Conservation (phyloP, 2,113 vertebrate genomes). For the Sterrhoptilus dennistouni region DNA sequence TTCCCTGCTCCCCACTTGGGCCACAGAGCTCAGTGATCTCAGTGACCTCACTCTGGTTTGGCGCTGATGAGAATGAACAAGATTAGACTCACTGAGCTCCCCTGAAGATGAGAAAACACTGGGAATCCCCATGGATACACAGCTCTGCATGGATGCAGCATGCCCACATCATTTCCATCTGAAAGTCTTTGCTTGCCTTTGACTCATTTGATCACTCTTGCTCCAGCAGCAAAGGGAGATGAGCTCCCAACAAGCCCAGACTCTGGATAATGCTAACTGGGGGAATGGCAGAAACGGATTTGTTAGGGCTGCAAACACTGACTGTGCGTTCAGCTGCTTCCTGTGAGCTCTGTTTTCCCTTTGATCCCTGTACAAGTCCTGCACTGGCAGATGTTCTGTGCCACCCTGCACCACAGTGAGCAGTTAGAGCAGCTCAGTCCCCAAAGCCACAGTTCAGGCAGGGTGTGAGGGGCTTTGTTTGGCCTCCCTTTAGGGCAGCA, state of each 20-base stretch:
- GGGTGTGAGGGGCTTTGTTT: neutral
- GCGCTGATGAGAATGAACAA: neutral
- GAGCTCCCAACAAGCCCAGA: neutral
- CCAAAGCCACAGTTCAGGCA: neutral
- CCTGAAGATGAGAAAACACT: neutral
- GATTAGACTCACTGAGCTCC: neutral
- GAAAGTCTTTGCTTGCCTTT: neutral
- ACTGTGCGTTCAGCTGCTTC: neutral
- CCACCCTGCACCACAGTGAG: neutral
- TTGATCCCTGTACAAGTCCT: neutral
- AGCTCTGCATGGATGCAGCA: neutral
- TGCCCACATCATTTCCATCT: neutral
- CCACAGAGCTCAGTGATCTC: neutral
- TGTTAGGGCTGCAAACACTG: neutral
- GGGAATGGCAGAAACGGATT: neutral
- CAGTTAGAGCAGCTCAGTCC: neutral
- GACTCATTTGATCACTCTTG: neutral
- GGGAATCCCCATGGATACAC: neutral
- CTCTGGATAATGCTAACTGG: neutral
- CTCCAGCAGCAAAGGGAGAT: neutral
- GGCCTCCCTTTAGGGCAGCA: neutral
- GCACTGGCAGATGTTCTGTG: neutral
- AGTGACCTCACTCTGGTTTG: neutral
- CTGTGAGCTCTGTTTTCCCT: neutral
- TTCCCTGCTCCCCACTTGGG: neutral